Base-by-base conservation (phyloP, 2,797 vertebrate species). In the Gallirallus australis region DNA sequence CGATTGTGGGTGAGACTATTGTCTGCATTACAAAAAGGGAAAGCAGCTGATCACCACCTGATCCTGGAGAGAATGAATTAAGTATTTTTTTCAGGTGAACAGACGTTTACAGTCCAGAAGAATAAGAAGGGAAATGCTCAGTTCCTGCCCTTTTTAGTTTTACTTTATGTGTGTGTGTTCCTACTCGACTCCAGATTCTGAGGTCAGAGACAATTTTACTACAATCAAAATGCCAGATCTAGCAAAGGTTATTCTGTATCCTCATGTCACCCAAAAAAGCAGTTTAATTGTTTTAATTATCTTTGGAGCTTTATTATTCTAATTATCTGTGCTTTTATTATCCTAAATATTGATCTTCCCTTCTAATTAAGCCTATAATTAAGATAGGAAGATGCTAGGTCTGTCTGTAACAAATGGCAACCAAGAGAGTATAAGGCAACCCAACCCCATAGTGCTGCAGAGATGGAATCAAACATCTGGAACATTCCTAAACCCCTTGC, bases 271-370 rank as follows among this genome's bases (percentile, higher is more conserved):
- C 48, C 30, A 42, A 75, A 91, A 83, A 70, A 83, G 37, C 11
- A 15, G 28, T 79, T 83, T 78, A 86, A 85, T 65, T 70, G 73
- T 72, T 94, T 80, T 83, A 60, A 61, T 96, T 90, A 77, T 82
- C 92, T 82, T 25, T 15, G 24, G 33, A 85, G 64, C 86, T 93
- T 93, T 91, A 94, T 87, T 89, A 85, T 90, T 90, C 77, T 83
- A 94, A 95, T 96, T 91, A 96, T 76, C 93, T 70, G 15, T 63
- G 30, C 24, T 90, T 96, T 94, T 94, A 89, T 90, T 94, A 87
- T 79, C 75, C 77, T 45, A 48, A 85, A 73, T 84, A 94, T 91
- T 68, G 95, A 94, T 90, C 93, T 92, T 92, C 30, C 72, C 82
- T 93, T 82, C 63, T 91, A 94, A 93, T 88, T 89, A 95, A 95